These are phyloP conservation scores for Paracentrotus lividus DNA, from an alignment of 53 echinoderm and acorn worm genomes.

Conservation along the genomic window DNA sequence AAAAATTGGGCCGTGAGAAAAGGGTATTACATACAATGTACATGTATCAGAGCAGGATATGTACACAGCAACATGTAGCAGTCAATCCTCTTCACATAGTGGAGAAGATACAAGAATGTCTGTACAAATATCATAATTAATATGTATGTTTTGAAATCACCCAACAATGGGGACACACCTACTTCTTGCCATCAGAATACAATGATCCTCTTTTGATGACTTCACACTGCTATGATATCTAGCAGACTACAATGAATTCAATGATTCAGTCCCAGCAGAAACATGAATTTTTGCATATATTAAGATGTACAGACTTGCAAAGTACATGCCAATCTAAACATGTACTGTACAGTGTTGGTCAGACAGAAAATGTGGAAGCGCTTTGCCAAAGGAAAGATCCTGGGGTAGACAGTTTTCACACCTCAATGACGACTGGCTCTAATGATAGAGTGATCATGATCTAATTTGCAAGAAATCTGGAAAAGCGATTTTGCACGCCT, in stretches of 20 bases:
- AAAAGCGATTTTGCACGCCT: slow-evolving; percentile 6
- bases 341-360: background rate
- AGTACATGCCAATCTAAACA: background rate
- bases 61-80: too few relatives aligned
- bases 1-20: too few relatives aligned
- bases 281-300: too few relatives aligned
- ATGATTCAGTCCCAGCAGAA: slow-evolving; percentile 14
- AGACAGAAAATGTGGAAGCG: background rate
- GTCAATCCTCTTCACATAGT: too few relatives aligned
- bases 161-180: background rate
- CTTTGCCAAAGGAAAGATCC: background rate
- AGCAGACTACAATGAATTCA: background rate
- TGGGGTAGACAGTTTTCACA: slow-evolving; percentile 6
- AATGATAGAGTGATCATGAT: slow-evolving; percentile 2
- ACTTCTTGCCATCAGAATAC: background rate
- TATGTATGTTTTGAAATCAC: background rate
- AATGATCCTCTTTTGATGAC: background rate
- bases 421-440: background rate
- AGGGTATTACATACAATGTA: too few relatives aligned
- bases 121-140: too few relatives aligned
- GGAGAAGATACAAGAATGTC: too few relatives aligned
- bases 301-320: too few relatives aligned
- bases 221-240: background rate
- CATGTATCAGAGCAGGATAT: too few relatives aligned
- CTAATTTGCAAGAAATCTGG: slow-evolving; percentile 38